Evolutionary conservation across 2,888 invertebrate species (phyloP).

Genomic region (Opisthograptis luteolata): DNA sequence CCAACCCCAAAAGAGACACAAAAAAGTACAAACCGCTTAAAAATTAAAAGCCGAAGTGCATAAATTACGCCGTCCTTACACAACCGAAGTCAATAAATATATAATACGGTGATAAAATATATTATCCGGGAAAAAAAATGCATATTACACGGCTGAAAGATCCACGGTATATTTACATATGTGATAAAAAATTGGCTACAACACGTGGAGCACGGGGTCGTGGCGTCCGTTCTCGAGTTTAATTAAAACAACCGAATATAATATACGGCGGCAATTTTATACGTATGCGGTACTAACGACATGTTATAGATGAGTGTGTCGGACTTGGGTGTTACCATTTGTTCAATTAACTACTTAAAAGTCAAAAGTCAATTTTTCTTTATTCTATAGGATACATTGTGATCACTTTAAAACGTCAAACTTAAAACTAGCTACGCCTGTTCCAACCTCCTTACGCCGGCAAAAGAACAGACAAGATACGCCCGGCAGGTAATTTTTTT

Average conservation of each 20-base stretch:
- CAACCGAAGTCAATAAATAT: slow-evolving; percentile 29
- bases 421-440: no score
- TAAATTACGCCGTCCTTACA: slow-evolving; percentile 11
- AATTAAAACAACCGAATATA: slow-evolving; percentile 73
- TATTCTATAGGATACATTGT: no score
- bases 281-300: slow-evolving; percentile 44
- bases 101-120: slow-evolving; percentile 2
- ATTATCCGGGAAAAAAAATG: slow-evolving; percentile 2
- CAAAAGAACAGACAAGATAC: no score
- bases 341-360: no score
- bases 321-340: slow-evolving; percentile 26
- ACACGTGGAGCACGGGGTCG: slow-evolving; percentile 46
- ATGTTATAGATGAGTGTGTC: slow-evolving; percentile 30
- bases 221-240: slow-evolving; percentile 50
- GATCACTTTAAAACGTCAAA: no score
- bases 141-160: slow-evolving; percentile 17
- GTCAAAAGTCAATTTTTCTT: no score
- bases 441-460: no score
- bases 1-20: slow-evolving; percentile 12
- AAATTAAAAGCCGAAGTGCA: slow-evolving; percentile 18
- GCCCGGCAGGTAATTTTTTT: no score
- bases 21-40: slow-evolving; percentile 5
- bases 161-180: slow-evolving; percentile 51
- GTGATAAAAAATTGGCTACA: slow-evolving; percentile 57
- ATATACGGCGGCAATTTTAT: slow-evolving; percentile 61